These are phyloP conservation scores for Lithophane socia DNA, from an alignment of 2,888 invertebrate species.

Conservation along the genomic window DNA sequence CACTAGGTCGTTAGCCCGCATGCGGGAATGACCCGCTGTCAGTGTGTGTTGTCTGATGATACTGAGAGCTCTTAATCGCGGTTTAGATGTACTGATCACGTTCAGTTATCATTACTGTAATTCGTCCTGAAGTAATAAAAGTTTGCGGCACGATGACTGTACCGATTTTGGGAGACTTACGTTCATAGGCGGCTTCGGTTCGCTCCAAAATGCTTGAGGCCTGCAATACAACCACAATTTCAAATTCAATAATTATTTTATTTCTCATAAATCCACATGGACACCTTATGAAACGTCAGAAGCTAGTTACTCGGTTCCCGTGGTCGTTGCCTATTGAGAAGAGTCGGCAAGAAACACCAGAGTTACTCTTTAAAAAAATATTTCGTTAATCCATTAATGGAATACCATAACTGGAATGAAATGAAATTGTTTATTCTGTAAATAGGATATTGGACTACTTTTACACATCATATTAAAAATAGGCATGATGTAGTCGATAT, in stretches of 20 bases:
- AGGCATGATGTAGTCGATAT: too few species aligned
- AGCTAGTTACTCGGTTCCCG: not conserved
- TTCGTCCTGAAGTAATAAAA: not conserved
- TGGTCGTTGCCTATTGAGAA: not conserved
- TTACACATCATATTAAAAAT: too few species aligned
- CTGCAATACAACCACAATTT: not conserved
- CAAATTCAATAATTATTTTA: not conserved
- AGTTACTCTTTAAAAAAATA: not conserved
- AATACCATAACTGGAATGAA: not conserved
- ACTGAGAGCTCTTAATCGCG: too few species aligned
- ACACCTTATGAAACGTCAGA: not conserved
- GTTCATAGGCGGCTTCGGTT: not conserved
- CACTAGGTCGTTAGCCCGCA: not conserved
- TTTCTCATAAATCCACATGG: not conserved
- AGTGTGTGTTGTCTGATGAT: too few species aligned
- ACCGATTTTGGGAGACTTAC: not conserved
- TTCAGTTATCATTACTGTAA: not conserved
- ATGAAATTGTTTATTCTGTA: not conserved
- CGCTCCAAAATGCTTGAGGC: not conserved
- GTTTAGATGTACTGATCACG: not conserved
- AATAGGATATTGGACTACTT: too few species aligned
- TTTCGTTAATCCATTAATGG: too few species aligned
- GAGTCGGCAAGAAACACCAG: not conserved
- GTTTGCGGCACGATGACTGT: not conserved
- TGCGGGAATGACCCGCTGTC: not conserved